Base-by-base conservation (phyloP, 2,888 invertebrate species). In the Lottia gigantea region DNA sequence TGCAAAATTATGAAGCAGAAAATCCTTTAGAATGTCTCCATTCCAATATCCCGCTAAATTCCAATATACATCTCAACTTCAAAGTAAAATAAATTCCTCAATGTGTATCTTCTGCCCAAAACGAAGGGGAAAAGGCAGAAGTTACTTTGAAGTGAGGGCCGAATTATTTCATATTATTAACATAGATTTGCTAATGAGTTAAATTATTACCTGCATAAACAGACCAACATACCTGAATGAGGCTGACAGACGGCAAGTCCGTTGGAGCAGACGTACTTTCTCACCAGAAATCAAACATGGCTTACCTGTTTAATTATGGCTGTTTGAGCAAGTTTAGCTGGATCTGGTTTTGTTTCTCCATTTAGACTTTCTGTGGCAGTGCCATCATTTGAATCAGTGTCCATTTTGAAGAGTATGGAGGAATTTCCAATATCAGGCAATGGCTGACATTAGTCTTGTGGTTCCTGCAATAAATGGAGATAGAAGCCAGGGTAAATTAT, bases 271-370 rank as follows among this genome's bases (percentile, higher is more conserved):
- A 62, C 67, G 62, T 47, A 64, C 49, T 55, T 40, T 40, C 46
- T 19, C 40, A 23, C 23, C 40, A 45, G 40, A 65, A 31, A 25
- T 19, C 46, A 40, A n/a, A 47, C 23, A 55, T 31, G 19, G 74
- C 78, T 70, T 75, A 87, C 87, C 84, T 87, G 87, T 78, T 88
- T 88, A 70, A 88, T 88, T 71, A 88, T 88, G 75, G 87, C 87
- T 0, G 82, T 80, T 74, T 87, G 87, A 26, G 86, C 87, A 26
- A 87, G 84, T 73, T 86, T 87, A n/a, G 84, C 83, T 7, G 83
- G 79, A 72, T 87, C 87, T 11, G 85, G 84, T 76, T 86, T 87
- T 15, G 84, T 83, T 68, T 87, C 86, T 6, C 87, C 87, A 71
- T 87, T 86, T 23, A 86, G 77, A 46, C 80, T 77, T 68, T 85